These are phyloP conservation scores for Neodiprion pinetum DNA, from an alignment of 1,140 invertebrate genomes.

Conservation along the genomic window DNA sequence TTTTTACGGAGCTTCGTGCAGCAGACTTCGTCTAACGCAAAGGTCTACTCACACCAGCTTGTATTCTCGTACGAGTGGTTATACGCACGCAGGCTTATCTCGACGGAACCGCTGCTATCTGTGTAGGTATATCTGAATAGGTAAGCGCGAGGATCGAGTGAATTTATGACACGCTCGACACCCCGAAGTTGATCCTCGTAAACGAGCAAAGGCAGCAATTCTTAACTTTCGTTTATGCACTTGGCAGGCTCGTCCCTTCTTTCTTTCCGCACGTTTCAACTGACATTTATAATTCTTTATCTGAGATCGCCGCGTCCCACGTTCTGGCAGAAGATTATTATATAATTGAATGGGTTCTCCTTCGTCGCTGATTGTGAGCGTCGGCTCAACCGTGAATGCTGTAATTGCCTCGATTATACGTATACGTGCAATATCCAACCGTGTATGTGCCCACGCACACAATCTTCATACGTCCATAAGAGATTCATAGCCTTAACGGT, in stretches of 20 bases:
- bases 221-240: neutral
- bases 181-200: slow-evolving; percentile 1
- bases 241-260: neutral
- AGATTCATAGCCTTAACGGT: neutral
- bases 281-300: slow-evolving; percentile 6
- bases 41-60: too few relatives aligned
- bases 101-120: neutral
- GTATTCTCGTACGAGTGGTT: neutral
- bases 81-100: neutral
- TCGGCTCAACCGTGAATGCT: neutral
- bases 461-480: neutral
- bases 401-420: slow-evolving; percentile 3
- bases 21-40: too few relatives aligned
- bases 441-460: neutral
- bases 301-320: neutral
- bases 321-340: slow-evolving; percentile 1
- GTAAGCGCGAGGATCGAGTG: neutral
- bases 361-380: neutral
- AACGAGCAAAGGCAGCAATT: neutral
- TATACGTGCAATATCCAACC: neutral
- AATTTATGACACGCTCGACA: neutral
- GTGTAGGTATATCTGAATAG: neutral
- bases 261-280: neutral
- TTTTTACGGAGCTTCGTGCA: too few relatives aligned
- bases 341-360: slow-evolving; percentile 1